Percentiles rank a stretch among this genome's conserved stretches.
Evolutionary conservation across 1,140 invertebrate genomes (phyloP).

Genomic region (Caenorhabditis inopinata): DNA sequence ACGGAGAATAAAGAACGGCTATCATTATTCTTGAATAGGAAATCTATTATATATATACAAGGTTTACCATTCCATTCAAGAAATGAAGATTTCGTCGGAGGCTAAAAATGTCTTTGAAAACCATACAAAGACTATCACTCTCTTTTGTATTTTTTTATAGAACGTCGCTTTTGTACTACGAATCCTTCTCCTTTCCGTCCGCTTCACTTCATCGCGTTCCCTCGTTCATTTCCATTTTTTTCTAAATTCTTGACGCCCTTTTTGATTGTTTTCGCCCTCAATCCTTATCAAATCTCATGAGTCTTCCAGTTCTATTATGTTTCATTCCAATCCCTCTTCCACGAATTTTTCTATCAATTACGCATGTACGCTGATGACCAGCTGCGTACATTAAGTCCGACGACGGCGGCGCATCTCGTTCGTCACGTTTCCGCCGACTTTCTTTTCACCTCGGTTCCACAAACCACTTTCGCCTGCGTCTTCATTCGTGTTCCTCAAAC

Average conservation of each 20-base stretch:
- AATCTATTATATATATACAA: too few relatives aligned
- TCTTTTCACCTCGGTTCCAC: conserved; percentile 14
- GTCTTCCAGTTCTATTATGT: not conserved
- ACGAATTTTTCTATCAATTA: not conserved
- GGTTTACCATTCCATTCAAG: too few relatives aligned
- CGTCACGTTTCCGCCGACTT: conserved; percentile 25
- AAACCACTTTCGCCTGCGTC: conserved; percentile 6
- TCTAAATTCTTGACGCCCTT: not conserved
- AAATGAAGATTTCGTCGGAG: too few relatives aligned
- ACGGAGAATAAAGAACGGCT: too few relatives aligned
- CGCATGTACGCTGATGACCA: conserved; percentile 23
- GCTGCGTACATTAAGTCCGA: not conserved
- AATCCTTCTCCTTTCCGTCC: not conserved
- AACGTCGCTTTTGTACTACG: not conserved
- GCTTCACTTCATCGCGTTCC: conserved; percentile 14
- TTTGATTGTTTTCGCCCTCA: not conserved
- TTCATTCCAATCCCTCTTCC: not conserved
- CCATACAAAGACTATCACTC: too few relatives aligned
- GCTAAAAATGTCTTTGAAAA: too few relatives aligned
- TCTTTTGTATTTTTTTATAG: too few relatives aligned
- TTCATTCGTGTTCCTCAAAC: not conserved
- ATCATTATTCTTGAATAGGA: too few relatives aligned
- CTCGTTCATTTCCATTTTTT: not conserved
- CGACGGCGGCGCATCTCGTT: not conserved
- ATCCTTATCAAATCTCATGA: conserved; percentile 19